A percentile compares a stretch with the other conserved stretches of the same genome.
Conservation (phyloP, 1,140 invertebrate genomes). For the Trichogramma pretiosum region DNA sequence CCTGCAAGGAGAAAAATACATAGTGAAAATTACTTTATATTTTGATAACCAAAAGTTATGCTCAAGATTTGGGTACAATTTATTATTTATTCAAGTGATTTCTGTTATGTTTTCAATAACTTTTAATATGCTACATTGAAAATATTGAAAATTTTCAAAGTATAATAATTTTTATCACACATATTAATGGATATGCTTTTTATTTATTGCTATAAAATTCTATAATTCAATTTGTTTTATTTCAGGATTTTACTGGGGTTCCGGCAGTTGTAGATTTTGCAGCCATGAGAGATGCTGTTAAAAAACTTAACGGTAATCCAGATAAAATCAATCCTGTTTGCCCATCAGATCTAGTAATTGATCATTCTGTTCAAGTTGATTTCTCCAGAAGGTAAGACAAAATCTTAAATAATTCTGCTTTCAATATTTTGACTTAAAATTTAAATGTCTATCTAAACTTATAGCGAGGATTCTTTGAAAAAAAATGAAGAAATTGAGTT, state of each 20-base stretch:
- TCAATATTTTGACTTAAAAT: background rate
- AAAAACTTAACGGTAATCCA: constrained; percentile 76
- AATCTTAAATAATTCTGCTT: background rate
- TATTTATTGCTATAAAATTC: no score
- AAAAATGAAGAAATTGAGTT: constrained; percentile 96
- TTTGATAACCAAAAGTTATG: no score
- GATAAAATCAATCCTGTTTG: constrained; percentile 95
- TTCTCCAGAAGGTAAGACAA: constrained; percentile 67
- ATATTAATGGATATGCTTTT: no score
- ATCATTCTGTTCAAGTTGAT: constrained; percentile 97
- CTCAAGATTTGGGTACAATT: no score
- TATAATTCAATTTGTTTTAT: no score
- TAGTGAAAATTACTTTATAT: no score
- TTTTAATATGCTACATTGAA: no score
- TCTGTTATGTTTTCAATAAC: no score
- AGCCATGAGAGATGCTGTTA: constrained; percentile 93
- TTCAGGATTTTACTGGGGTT: constrained; percentile 88
- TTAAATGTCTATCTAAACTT: constrained; percentile 25
- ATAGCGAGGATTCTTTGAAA: constrained; percentile 74
- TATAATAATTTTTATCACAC: no score
- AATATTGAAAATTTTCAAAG: no score
- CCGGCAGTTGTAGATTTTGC: constrained; percentile 98
- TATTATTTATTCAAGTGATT: no score
- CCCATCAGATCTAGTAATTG: constrained; percentile 94
- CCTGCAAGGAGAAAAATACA: no score